A percentile compares a stretch with the other conserved stretches of the same genome.
These are phyloP conservation scores for Oligia strigilis DNA, from an alignment of 2,888 invertebrate species.

Conservation along the genomic window DNA sequence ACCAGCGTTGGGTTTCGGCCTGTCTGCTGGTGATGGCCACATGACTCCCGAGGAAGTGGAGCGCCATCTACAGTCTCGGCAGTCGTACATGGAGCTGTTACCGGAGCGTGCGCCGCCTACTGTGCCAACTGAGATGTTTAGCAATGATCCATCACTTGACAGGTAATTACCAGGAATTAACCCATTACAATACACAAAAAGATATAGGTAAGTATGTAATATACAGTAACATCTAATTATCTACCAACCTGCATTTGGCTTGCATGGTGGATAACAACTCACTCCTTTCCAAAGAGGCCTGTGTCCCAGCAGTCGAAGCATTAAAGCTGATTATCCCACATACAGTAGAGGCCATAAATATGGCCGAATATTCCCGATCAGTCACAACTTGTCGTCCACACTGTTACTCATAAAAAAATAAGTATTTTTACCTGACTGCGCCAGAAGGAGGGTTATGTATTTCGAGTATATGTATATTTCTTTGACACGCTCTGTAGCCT, in stretches of 20 bases:
- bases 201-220: too few relatives aligned
- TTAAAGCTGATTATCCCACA: not conserved
- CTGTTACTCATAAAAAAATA: too few relatives aligned
- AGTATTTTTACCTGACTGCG: too few relatives aligned
- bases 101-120: constrained; percentile 97
- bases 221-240: not conserved
- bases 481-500: too few relatives aligned
- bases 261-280: not conserved
- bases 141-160: constrained; percentile 97
- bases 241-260: not conserved
- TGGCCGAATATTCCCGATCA: not conserved
- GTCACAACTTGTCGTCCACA: too few relatives aligned
- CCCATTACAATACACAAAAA: not conserved
- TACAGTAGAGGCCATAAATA: not conserved
- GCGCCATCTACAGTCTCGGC: constrained; percentile 96
- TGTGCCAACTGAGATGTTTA: constrained; percentile 98
- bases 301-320: not conserved
- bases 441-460: too few relatives aligned
- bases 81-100: constrained; percentile 94
- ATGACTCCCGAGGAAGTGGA: constrained; percentile 98
- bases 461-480: too few relatives aligned
- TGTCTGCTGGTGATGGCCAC: constrained; percentile 92
- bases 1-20: constrained; percentile 85
- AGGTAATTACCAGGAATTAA: constrained; percentile 88
- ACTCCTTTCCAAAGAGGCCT: not conserved